These are phyloP conservation scores for Neuroterus valhalla DNA, from an alignment of 1,140 invertebrate species.

Conservation along the genomic window DNA sequence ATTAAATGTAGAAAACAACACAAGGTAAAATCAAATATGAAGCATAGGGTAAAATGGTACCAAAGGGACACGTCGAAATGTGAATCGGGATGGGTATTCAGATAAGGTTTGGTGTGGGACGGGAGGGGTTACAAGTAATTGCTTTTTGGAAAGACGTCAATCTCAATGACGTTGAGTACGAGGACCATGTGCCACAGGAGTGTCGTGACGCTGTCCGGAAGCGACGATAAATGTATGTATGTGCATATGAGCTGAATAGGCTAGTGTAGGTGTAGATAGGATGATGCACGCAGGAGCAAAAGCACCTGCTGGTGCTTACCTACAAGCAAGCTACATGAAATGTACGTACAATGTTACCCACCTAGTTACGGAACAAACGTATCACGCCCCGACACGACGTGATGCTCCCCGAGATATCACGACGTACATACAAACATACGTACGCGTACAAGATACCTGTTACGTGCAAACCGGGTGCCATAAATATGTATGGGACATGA, in stretches of 20 bases:
- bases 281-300: neutral
- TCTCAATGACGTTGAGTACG: too few species aligned
- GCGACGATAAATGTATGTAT: conserved; percentile 28
- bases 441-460: conserved; percentile 40
- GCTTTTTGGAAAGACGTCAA: conserved; percentile 13
- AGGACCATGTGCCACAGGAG: conserved; percentile 14
- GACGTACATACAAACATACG: conserved; percentile 39
- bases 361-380: conserved; percentile 60
- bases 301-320: conserved; percentile 15
- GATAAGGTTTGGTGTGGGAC: neutral
- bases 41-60: too few species aligned
- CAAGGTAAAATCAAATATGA: too few species aligned
- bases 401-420: conserved; percentile 49
- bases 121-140: neutral
- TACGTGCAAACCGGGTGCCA: conserved; percentile 54
- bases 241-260: neutral
- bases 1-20: too few species aligned
- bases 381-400: conserved; percentile 53
- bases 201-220: conserved; percentile 28
- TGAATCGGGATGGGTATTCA: neutral
- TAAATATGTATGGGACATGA: conserved; percentile 74
- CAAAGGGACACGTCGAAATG: too few species aligned
- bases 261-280: neutral
- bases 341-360: conserved; percentile 44
- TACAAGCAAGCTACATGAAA: conserved; percentile 23